Evolutionary conservation across 2,113 vertebrate species (phyloP).

Genomic region (Ciconia maguari): DNA sequence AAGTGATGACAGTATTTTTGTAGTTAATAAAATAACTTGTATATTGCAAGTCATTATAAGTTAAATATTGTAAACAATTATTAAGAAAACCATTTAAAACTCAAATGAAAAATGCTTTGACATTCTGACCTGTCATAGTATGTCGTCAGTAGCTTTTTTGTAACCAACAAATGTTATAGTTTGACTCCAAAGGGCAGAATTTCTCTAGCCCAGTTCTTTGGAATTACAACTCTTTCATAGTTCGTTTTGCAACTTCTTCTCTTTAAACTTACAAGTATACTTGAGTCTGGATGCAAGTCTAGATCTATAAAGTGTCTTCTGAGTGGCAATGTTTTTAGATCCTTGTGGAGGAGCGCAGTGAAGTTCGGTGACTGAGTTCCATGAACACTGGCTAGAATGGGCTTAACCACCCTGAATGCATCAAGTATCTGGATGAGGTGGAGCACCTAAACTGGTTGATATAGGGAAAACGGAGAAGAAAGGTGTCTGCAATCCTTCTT

Average conservation of each 20-base stretch:
- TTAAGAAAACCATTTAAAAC: background rate
- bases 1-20: background rate
- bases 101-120: background rate
- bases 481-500: background rate
- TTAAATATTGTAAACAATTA: background rate
- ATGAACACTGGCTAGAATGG: background rate
- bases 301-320: background rate
- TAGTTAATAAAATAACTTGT: background rate
- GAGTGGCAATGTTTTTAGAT: background rate
- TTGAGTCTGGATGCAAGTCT: background rate
- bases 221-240: background rate
- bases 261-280: background rate
- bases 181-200: background rate
- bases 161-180: background rate
- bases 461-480: background rate
- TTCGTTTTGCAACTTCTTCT: background rate
- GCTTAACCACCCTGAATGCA: background rate
- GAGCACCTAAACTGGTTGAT: background rate
- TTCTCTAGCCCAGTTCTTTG: background rate
- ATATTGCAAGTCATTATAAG: background rate
- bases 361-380: background rate
- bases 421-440: background rate
- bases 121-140: background rate
- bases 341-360: fast-evolving
- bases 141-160: background rate